Evolutionary conservation across 1,140 invertebrate genomes (phyloP).

Genomic region (Gonioctena quinquepunctata): DNA sequence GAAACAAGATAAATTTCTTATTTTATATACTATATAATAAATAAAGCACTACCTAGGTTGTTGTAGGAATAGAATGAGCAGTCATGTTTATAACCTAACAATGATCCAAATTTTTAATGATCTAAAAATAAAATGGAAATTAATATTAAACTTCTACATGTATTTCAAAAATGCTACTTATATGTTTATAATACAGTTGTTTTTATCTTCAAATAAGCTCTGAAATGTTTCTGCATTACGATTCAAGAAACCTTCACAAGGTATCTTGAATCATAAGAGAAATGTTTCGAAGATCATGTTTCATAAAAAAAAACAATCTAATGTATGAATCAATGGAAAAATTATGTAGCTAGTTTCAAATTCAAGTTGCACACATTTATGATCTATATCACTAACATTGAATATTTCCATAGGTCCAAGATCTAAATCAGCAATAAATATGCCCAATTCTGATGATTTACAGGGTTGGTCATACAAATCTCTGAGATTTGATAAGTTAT

Average conservation of each 20-base stretch:
- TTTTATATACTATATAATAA: not conserved
- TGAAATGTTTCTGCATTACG: not conserved
- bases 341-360: not conserved
- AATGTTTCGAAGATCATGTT: not conserved
- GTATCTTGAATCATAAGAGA: not conserved
- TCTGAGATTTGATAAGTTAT: not conserved
- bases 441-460: slow-evolving; percentile 5
- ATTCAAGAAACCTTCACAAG: not conserved
- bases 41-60: not conserved
- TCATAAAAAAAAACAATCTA: not conserved
- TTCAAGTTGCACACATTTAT: not conserved
- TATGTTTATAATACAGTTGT: not conserved
- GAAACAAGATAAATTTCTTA: not conserved
- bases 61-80: not conserved
- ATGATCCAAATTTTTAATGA: not conserved
- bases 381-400: not conserved
- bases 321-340: not conserved
- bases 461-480: slow-evolving; percentile 8
- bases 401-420: not conserved
- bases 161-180: not conserved
- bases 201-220: not conserved
- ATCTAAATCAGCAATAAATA: not conserved
- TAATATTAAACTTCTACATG: not conserved
- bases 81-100: not conserved
- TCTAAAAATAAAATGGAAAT: not conserved